A percentile compares a stretch with the other conserved stretches of the same genome.
Conservation (phyloP, 1,140 invertebrate species). For the Galleria mellonella region DNA sequence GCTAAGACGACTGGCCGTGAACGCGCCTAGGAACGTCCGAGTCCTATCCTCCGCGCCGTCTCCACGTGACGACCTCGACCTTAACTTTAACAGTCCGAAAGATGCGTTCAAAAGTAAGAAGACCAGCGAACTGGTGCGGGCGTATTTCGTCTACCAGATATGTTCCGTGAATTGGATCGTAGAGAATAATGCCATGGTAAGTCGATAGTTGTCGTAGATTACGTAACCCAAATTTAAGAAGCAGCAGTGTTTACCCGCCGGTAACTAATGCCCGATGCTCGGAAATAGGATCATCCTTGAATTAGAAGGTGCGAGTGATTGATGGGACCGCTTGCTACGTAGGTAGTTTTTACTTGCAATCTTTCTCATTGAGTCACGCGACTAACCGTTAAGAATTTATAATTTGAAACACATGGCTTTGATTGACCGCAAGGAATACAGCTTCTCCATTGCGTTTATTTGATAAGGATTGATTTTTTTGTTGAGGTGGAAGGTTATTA, state of each 20-base stretch:
- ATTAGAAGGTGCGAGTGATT: too few species aligned
- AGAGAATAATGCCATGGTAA: slow-evolving; percentile 95
- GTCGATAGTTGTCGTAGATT: slow-evolving; percentile 42
- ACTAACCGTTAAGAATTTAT: too few species aligned
- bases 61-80: slow-evolving; percentile 86
- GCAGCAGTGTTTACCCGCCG: slow-evolving; percentile 3
- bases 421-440: not conserved
- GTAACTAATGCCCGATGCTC: slow-evolving; percentile 9
- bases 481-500: slow-evolving; percentile 4
- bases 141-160: slow-evolving; percentile 94
- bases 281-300: slow-evolving; percentile 37
- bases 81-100: slow-evolving; percentile 87
- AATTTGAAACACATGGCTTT: too few species aligned
- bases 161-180: slow-evolving; percentile 94
- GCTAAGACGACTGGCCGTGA: slow-evolving; percentile 52
- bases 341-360: too few species aligned
- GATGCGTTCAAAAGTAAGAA: slow-evolving; percentile 96
- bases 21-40: slow-evolving; percentile 44
- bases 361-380: too few species aligned
- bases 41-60: slow-evolving; percentile 43
- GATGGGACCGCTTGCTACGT: too few species aligned
- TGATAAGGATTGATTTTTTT: slow-evolving; percentile 1
- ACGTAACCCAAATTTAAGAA: too few species aligned
- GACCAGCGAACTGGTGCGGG: slow-evolving; percentile 92
- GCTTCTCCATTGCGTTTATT: too few species aligned